Base-by-base conservation (phyloP, 2,888 invertebrate genomes). In the Cosmia trapezina region DNA sequence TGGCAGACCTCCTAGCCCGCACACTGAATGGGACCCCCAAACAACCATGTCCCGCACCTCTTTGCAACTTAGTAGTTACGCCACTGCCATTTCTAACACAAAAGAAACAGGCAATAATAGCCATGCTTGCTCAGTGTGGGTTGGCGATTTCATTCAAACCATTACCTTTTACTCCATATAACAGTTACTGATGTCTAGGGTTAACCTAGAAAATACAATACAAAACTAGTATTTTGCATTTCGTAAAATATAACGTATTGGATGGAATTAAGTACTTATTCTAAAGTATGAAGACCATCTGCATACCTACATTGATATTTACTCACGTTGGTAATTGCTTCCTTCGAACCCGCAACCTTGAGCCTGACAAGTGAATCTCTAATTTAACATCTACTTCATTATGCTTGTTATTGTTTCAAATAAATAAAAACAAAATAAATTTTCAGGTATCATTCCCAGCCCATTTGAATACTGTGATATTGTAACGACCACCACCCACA, bases 401-500 rank as follows among this genome's bases (percentile, higher is more conserved):
- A 22, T 9, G 33, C 6, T 43, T 51, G 0, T 12, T 28, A 33
- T 14, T 17, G 17, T 2, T 28, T 59, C 1, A 53, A 9, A 19
- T 33, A 19, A 71, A 45, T 22, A 3, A 19, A 56, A 61, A 68
- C 19, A 62, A 73, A 63, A 41, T 14, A 3, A 8, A 3, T 59
- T 74, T 81, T 6, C 89, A 97, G 97, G 97, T 70, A 94, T 98
- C 14, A 98, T 98, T 78, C 98, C 99, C 1, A 98, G 98, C 89
- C 99, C 99, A 2, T 99, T 99, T 91, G 98, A 98, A 89, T 97
- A 98, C 93, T 97, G 98, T 88, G 99, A 99, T 93, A 97, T 99
- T 81, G 99, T 99, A 5, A 98, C 98, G 2, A 99, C 99, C 0
- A 99, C 99, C 0, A 99, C 99, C 0, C 99, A 99, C 94, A 99